Percentiles rank a stretch among this genome's conserved stretches.
These are phyloP conservation scores for Chelonoidis abingdonii DNA, from an alignment of 2,113 vertebrate species.

Conservation along the genomic window DNA sequence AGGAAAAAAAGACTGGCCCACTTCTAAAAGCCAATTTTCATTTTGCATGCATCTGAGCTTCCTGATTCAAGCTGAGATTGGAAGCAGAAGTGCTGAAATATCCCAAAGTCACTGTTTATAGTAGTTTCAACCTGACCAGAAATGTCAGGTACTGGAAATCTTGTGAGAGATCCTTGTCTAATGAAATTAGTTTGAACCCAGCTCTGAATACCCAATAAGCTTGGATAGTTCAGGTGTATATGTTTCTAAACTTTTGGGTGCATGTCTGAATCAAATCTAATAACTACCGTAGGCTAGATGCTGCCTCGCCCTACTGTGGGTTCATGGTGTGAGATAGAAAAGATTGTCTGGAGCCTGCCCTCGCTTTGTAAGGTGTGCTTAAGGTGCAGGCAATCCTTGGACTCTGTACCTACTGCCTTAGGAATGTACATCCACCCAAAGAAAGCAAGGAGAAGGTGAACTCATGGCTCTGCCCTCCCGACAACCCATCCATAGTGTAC, in stretches of 20 bases:
- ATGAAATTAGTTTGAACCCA: not conserved
- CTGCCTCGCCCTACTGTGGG: not conserved
- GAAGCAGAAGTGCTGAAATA: slow-evolving; percentile 1
- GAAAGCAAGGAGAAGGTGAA: not conserved
- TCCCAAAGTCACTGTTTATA: not conserved
- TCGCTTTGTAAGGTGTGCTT: not conserved
- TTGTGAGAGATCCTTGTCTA: not conserved
- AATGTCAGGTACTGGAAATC: not conserved
- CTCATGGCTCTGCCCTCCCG: not conserved
- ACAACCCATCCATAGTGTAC: not conserved
- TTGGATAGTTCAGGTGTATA: not conserved
- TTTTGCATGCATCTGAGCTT: not conserved
- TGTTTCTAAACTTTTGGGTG: not conserved
- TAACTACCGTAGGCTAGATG: not conserved
- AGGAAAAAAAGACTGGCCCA: not conserved
- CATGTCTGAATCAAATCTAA: not conserved
- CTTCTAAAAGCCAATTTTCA: not conserved
- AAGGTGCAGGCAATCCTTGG: not conserved
- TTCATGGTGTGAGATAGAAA: fast-evolving
- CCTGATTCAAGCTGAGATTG: not conserved
- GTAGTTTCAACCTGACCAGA: not conserved
- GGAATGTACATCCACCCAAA: not conserved
- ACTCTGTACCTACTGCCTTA: not conserved
- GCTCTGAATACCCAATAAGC: not conserved
- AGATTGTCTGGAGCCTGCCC: not conserved